Evolutionary conservation across 2,113 vertebrate species (phyloP).

Genomic region (Pyrgilauda ruficollis): DNA sequence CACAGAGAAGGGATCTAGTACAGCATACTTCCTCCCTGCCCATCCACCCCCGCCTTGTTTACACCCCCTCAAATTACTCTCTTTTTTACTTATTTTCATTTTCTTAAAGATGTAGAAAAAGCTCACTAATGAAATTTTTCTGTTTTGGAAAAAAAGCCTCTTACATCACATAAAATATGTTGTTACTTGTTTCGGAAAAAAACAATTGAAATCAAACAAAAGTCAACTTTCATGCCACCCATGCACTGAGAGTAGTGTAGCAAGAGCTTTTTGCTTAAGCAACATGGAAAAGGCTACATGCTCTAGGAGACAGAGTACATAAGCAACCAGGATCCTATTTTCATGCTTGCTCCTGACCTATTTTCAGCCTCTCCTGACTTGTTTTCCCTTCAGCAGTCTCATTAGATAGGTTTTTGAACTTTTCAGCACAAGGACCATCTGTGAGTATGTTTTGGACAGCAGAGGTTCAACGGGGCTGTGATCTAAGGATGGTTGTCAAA

Average conservation of each 20-base stretch:
- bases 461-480: not conserved
- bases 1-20: not conserved
- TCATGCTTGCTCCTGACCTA: not conserved
- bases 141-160: not conserved
- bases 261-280: not conserved
- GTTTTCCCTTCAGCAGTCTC: not conserved
- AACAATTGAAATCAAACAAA: not conserved
- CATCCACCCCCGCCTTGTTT: too few species aligned
- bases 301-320: not conserved
- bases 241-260: not conserved
- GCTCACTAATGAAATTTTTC: not conserved
- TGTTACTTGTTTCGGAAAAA: not conserved
- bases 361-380: not conserved
- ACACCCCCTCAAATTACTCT: not conserved
- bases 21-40: not conserved
- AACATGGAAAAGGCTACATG: not conserved
- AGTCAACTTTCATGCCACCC: not conserved
- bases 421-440: not conserved
- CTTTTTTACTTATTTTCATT: not conserved
- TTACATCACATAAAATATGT: not conserved
- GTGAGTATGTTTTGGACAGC: not conserved
- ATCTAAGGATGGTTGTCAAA: not conserved
- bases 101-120: not conserved
- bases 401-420: not conserved
- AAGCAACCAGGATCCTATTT: not conserved